These are phyloP conservation scores for Pagrus major DNA, from an alignment of 2,113 vertebrate species.

Conservation along the genomic window DNA sequence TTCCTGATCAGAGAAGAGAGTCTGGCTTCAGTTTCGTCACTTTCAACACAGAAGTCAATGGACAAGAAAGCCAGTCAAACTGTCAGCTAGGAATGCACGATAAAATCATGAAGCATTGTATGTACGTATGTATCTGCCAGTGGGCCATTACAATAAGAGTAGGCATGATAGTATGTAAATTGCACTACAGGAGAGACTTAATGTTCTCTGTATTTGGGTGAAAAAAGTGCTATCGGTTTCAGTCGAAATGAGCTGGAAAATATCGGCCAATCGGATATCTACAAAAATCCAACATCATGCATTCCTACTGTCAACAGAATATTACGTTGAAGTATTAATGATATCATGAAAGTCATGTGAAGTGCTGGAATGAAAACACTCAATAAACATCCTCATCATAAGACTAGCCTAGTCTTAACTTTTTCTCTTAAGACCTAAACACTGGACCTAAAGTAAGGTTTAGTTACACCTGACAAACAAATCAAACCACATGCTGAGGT, in stretches of 20 bases:
- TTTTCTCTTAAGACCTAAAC: not conserved
- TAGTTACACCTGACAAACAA: not conserved
- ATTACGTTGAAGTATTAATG: not conserved
- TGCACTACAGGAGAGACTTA: no score
- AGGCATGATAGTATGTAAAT: no score
- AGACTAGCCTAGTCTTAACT: slow-evolving; percentile 1
- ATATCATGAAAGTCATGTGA: slow-evolving; percentile 13
- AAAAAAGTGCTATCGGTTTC: no score
- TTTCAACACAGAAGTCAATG: slow-evolving; percentile 18
- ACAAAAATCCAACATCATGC: no score
- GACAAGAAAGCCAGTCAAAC: slow-evolving; percentile 18
- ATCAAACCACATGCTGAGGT: slow-evolving; percentile 48
- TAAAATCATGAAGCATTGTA: no score
- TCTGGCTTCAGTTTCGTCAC: slow-evolving; percentile 35
- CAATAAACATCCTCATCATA: not conserved
- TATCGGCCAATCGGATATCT: no score
- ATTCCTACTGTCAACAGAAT: slow-evolving; percentile 1
- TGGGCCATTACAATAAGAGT: no score
- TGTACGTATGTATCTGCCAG: no score
- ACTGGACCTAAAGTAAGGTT: not conserved
- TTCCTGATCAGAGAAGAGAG: slow-evolving; percentile 87
- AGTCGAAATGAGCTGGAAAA: no score
- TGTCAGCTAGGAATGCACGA: no score
- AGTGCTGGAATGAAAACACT: slow-evolving; percentile 18
- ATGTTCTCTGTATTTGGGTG: no score